Evolutionary conservation across 2,113 vertebrate species (phyloP), one percentile per base, ranked within the genome.

Genomic region (Phodopus roborovskii): DNA sequence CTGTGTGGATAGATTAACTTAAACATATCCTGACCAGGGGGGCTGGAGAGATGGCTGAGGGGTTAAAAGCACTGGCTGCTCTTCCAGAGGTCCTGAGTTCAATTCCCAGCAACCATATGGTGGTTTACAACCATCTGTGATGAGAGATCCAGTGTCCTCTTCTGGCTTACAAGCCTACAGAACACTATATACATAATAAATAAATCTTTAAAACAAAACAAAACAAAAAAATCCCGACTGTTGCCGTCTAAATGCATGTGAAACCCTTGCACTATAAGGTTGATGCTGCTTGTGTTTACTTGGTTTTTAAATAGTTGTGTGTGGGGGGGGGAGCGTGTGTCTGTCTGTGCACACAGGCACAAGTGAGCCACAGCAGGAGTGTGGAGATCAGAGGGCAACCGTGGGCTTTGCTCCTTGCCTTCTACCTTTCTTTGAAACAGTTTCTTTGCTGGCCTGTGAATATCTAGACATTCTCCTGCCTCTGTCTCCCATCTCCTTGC

Each of bases 181-280:
- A 45, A 6, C 45, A 45, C 45, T 45, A 6, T 45, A 45, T 45
- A 6, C 45, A 45, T 45, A 45, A 45, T 45, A 45, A 45, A 45
- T 45, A 45, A 3, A 45, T 45, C 45, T 45, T 45, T 45, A 45
- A 45, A 45, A 45, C 45, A 45, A 45, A 45, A 45, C 45, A 45
- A 6, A 45, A 45, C 3, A 45, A 45, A 45, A 45, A 45, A 24
- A 66, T 70, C 50, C 28, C 30, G 78, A 7, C 17, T 12, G 62
- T 17, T 96, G 58, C 70, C 81, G 58, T 90, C 81, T 91, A 91
- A 83, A 81, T 73, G 66, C 6, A 84, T 1, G 33, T 87, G n/a
- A 74, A 62, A 12, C 87, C 53, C 45, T 42, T 92, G 13, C 75
- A 82, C 53, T n/a, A 88, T 7, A 30, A 90, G n/a, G 11, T 66